These are phyloP conservation scores for Hydrozoanthus tunicans DNA, from an alignment of 64 coral and sea anemone species.

Conservation along the genomic window DNA sequence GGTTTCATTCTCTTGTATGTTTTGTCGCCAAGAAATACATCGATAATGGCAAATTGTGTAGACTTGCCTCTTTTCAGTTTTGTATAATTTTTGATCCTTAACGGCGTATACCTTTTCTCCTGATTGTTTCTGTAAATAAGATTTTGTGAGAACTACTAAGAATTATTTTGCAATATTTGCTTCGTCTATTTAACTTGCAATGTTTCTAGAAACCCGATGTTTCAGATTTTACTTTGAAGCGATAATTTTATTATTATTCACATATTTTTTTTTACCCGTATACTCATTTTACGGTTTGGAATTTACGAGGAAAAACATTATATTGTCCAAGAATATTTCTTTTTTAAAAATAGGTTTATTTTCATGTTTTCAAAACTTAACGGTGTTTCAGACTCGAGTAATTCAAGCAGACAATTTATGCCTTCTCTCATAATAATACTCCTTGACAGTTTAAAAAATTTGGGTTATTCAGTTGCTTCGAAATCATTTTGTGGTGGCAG, in stretches of 20 bases:
- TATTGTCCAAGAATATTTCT: neutral
- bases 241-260: constrained; percentile 14
- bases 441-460: constrained; percentile 39
- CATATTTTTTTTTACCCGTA: neutral
- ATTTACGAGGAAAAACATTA: neutral
- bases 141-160: neutral
- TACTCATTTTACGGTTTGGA: neutral
- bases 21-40: constrained; percentile 9
- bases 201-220: too few species aligned
- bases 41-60: neutral
- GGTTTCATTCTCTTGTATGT: neutral
- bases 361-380: constrained; percentile 12
- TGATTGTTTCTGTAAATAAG: neutral
- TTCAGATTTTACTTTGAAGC: neutral
- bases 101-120: neutral
- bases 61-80: neutral
- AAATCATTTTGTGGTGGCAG: neutral
- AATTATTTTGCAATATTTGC: neutral
- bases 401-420: constrained; percentile 50
- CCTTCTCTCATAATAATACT: constrained; percentile 11
- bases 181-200: neutral
- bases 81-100: neutral
- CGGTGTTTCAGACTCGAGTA: neutral
- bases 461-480: constrained; percentile 20
- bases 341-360: neutral